Percentiles rank a stretch among this genome's conserved stretches.
Conservation (phyloP, 2,797 vertebrate species). For the Loris lydekkerianus region DNA sequence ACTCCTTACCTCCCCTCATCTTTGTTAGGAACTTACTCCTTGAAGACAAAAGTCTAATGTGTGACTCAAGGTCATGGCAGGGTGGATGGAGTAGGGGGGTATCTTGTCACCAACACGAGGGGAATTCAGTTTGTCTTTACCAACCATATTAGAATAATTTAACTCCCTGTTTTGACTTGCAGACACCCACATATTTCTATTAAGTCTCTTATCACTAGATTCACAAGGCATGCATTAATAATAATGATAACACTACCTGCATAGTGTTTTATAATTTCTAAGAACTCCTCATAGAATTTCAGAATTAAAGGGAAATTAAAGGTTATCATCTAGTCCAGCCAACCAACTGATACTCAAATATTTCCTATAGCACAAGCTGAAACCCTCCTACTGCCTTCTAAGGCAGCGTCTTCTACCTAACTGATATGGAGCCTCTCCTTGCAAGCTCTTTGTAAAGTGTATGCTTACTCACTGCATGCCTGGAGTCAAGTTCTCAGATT, state of each 20-base stretch:
- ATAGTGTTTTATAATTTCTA: not conserved
- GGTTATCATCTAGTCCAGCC: not conserved
- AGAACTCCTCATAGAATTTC: not conserved
- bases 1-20: not conserved
- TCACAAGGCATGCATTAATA: not conserved
- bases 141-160: not conserved
- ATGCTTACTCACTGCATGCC: not conserved
- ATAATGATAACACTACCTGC: not conserved
- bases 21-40: not conserved
- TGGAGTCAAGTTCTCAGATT: not conserved
- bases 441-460: not conserved
- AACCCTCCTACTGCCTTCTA: not conserved
- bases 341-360: not conserved
- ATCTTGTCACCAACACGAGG: not conserved
- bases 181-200: not conserved
- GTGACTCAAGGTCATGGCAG: not conserved
- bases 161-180: not conserved
- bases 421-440: not conserved
- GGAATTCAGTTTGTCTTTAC: not conserved
- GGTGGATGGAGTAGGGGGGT: not conserved
- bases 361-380: not conserved
- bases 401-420: not conserved
- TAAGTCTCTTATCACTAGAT: not conserved
- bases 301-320: constrained; percentile 13
- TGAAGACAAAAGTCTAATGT: not conserved